Conservation (phyloP, 1,140 invertebrate species). For the Dolichoris vasculosae region DNA sequence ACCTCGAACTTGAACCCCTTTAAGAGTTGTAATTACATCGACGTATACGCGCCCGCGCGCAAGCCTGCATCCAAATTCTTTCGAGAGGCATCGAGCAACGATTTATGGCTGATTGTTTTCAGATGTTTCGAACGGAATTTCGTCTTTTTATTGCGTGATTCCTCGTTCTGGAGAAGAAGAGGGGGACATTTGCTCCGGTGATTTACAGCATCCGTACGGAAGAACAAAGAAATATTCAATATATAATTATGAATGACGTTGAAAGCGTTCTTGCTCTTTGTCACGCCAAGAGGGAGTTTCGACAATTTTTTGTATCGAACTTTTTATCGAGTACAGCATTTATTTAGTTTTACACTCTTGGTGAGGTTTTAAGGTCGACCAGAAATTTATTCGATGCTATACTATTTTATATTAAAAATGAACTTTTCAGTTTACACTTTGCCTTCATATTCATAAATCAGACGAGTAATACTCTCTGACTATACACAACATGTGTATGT, state of each 20-base stretch:
- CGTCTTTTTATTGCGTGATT: constrained; percentile 16
- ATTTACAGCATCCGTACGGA: not conserved
- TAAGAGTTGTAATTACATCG: constrained; percentile 36
- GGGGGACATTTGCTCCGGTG: not conserved
- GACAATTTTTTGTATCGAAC: not conserved
- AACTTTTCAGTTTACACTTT: not conserved
- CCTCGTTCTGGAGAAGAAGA: not conserved
- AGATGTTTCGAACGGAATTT: constrained; percentile 27
- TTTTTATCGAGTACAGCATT: not conserved
- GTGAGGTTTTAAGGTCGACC: not conserved
- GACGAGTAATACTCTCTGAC: not conserved
- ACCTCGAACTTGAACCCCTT: constrained; percentile 38
- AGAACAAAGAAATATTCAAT: constrained; percentile 36
- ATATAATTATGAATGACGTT: constrained; percentile 30
- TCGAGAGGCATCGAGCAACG: not conserved
- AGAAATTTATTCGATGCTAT: not conserved
- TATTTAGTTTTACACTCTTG: not conserved
- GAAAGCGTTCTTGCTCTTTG: not conserved
- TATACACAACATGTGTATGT: not conserved
- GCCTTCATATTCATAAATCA: not conserved
- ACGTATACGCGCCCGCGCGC: too few species aligned
- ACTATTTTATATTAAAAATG: not conserved
- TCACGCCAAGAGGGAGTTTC: not conserved
- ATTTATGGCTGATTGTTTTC: constrained; percentile 47
- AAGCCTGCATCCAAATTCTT: constrained; percentile 1